phyloP scores from a whole-genome alignment of 2,888 invertebrate species.

The Mongoloraphidia duomilia region DNA sequence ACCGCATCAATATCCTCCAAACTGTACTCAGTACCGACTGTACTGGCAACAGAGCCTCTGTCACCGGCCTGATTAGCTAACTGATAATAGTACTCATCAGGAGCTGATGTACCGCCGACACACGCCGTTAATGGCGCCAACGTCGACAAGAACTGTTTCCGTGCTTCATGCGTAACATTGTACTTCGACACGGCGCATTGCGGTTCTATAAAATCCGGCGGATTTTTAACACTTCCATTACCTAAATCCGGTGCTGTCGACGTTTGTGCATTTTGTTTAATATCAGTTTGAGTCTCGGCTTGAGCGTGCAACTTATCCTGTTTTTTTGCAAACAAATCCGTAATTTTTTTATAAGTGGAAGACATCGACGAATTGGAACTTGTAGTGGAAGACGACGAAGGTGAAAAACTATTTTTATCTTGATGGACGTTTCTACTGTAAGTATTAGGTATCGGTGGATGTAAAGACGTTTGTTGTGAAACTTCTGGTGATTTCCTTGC shows the following conservation, averaged over 20 bases:
- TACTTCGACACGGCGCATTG: conserved; percentile 6
- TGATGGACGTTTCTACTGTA: conserved; percentile 15
- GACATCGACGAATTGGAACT: conserved; percentile 41
- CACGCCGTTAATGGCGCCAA: conserved; percentile 66
- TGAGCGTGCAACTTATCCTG: conserved; percentile 20
- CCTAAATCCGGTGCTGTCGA: conserved; percentile 40
- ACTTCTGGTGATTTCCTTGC: conserved; percentile 26
- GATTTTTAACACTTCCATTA: conserved; percentile 31
- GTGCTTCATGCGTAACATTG: conserved; percentile 36
- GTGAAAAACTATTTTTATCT: conserved; percentile 43
- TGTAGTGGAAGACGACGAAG: conserved; percentile 38
- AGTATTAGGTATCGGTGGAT: not conserved
- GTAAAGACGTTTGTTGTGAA: conserved; percentile 11
- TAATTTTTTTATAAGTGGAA: conserved; percentile 49
- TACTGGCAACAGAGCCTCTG: conserved; percentile 43
- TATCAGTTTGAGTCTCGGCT: conserved; percentile 14
- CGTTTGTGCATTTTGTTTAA: conserved; percentile 18
- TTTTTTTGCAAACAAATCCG: conserved; percentile 40
- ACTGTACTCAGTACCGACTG: conserved; percentile 52
- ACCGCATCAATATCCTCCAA: conserved; percentile 48
- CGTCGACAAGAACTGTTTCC: conserved; percentile 65
- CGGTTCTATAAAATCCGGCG: conserved; percentile 16
- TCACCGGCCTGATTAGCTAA: conserved; percentile 37
- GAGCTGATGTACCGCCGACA: conserved; percentile 39
- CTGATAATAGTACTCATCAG: conserved; percentile 44